Conservation (phyloP, 2,888 invertebrate genomes). For the Creontiades dilutus region DNA sequence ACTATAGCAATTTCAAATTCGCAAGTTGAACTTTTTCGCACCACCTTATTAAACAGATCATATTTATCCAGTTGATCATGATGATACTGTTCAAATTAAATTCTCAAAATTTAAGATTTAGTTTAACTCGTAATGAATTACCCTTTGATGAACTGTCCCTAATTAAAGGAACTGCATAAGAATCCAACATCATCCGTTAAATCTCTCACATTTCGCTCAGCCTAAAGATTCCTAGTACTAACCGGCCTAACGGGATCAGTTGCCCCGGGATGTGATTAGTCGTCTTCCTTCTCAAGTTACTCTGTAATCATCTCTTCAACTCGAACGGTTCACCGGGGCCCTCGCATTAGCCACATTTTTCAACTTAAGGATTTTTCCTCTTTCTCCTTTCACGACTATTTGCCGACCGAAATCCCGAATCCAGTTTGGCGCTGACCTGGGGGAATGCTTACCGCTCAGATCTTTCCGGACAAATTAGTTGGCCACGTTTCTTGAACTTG, state of each 20-base stretch:
- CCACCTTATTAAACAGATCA: no score
- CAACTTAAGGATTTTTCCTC: background rate
- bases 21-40: no score
- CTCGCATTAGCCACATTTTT: constrained; percentile 35
- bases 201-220: background rate
- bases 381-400: constrained; percentile 6
- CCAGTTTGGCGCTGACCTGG: constrained; percentile 36
- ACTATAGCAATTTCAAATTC: no score
- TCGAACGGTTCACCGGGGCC: background rate
- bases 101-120: no score
- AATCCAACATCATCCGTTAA: no score
- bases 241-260: constrained; percentile 28
- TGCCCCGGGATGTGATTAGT: constrained; percentile 15
- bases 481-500: no score
- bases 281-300: constrained; percentile 8
- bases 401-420: background rate
- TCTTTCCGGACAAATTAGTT: no score
- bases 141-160: no score
- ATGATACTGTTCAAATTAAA: no score
- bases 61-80: no score
- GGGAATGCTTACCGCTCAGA: background rate
- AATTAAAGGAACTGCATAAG: no score
- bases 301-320: constrained; percentile 27
- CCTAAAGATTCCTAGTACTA: constrained; percentile 4
- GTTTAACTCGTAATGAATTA: no score